Evolutionary conservation across 1,140 invertebrate species (phyloP).

Genomic region (Drosophila baimaii): DNA sequence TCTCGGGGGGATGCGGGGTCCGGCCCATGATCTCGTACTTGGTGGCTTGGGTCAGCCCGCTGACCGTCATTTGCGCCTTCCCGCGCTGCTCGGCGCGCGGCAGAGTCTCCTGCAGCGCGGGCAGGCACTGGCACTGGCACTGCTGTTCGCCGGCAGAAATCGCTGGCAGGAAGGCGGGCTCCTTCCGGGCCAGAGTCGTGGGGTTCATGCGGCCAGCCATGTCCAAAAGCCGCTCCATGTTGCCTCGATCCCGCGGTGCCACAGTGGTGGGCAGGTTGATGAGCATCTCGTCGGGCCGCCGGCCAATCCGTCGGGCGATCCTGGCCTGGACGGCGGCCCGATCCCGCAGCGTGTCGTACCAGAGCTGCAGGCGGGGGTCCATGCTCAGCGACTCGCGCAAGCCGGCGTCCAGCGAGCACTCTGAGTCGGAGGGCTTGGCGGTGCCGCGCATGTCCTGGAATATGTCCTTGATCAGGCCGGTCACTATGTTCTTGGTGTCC

Average conservation of each 20-base stretch:
- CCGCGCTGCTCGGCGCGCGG: slow-evolving; percentile 49
- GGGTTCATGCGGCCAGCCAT: slow-evolving; percentile 64
- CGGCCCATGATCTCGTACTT: slow-evolving; percentile 56
- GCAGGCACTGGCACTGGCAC: not conserved
- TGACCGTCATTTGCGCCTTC: slow-evolving; percentile 39
- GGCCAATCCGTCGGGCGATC: slow-evolving; percentile 44
- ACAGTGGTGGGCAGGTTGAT: slow-evolving; percentile 54
- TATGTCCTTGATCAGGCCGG: slow-evolving; percentile 42
- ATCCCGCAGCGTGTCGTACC: slow-evolving; percentile 57
- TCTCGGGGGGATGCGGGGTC: not conserved
- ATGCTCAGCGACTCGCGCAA: slow-evolving; percentile 35
- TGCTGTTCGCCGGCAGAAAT: slow-evolving; percentile 1
- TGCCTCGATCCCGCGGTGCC: slow-evolving; percentile 59
- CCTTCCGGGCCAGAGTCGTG: not conserved
- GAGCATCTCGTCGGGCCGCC: slow-evolving; percentile 56
- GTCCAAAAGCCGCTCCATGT: slow-evolving; percentile 62
- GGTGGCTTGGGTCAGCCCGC: slow-evolving; percentile 44
- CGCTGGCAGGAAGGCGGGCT: slow-evolving; percentile 3
- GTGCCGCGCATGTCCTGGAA: slow-evolving; percentile 29
- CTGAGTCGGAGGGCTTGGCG: slow-evolving; percentile 22
- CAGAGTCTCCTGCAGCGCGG: slow-evolving; percentile 57
- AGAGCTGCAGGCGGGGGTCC: slow-evolving; percentile 64
- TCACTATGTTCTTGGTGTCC: slow-evolving; percentile 34
- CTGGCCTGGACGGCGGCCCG: slow-evolving; percentile 42
- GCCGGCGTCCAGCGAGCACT: not conserved